Base-by-base conservation (phyloP, 1,140 invertebrate genomes). In the Drosophila nigromelanica region DNA sequence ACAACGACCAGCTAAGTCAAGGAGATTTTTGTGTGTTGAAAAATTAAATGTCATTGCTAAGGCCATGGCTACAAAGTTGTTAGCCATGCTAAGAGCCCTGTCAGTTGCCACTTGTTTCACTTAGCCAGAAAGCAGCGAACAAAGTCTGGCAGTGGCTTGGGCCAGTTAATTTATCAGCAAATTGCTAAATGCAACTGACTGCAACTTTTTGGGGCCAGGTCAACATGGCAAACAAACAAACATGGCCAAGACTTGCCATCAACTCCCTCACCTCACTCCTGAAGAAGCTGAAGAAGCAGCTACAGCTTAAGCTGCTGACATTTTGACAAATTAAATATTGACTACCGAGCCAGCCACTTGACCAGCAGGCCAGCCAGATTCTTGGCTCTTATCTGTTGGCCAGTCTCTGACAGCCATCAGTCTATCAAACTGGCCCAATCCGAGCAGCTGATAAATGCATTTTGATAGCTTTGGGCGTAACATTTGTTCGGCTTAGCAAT, bases 101-200 rank as follows among this genome's bases (percentile, higher is more conserved):
- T 78, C 78, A 74, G 59, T 56, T 76, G 63, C 51, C 76, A 73
- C 63, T 76, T 81, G 63, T 69, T 66, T 52, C 66, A 52, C 30
- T 69, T 61, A 33, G 58, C 30, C 14, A 3, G 15, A 3, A 5
- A 51, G 45, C 43, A 51, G 18, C 47, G n/a, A 48, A 30, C 21
- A 5, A 15, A 47, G 27, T 14, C 50, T 48, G 11, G n/a, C 39
- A 14, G 30, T 15, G 5, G n/a, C 56, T 7, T 14, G 42, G 42
- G 30, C 37, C 54, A 73, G 81, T 75, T 85, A 85, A 85, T 85
- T 86, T 80, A 86, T 86, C 81, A 86, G 55, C 69, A 85, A 85
- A 83, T 83, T 83, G 69, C 69, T 85, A 73, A 83, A 62, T 60
- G 78, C 78, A 52, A 64, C 48, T 54, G 47, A 40, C 48, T 62